Percentiles rank a stretch among this genome's conserved stretches.
phyloP scores from a whole-genome alignment of 2,888 invertebrate species.

The Drosophila cyrtoloma region DNA sequence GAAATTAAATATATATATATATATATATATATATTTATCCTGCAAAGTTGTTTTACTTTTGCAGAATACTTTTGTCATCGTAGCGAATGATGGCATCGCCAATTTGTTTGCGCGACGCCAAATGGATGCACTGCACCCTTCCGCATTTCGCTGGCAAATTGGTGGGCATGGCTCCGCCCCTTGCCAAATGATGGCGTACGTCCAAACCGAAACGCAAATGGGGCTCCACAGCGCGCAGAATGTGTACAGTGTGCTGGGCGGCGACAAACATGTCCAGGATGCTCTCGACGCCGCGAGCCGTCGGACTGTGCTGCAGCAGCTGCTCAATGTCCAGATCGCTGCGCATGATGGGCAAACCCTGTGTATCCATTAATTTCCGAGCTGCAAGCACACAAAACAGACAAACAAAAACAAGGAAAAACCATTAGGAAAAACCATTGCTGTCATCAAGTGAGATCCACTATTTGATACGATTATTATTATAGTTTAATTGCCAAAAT shows the following conservation, averaged over 20 bases:
- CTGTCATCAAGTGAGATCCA: not conserved
- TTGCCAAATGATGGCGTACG: constrained; percentile 78
- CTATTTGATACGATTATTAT: not conserved
- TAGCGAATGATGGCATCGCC: constrained; percentile 85
- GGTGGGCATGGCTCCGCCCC: constrained; percentile 61
- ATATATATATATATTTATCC: constrained; percentile 9
- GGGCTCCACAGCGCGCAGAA: constrained; percentile 93
- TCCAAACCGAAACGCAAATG: constrained; percentile 87
- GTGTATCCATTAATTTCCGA: constrained; percentile 87
- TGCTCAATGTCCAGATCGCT: constrained; percentile 88
- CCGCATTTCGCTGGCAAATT: constrained; percentile 56
- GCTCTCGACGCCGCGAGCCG: constrained; percentile 85
- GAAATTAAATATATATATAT: constrained; percentile 14
- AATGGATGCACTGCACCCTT: constrained; percentile 85
- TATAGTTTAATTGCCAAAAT: too few relatives aligned
- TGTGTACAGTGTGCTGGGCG: constrained; percentile 88
- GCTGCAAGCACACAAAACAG: constrained; percentile 84
- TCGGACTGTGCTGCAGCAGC: constrained; percentile 83
- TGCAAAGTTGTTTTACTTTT: constrained; percentile 62
- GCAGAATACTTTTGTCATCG: constrained; percentile 84
- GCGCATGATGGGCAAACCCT: constrained; percentile 87
- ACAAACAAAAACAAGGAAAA: not conserved
- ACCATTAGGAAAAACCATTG: not conserved
- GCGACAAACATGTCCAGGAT: constrained; percentile 90
- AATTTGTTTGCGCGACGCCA: constrained; percentile 86